Evolutionary conservation across 1,140 invertebrate species (phyloP), one percentile per base, ranked within the genome.

Genomic region (Drosophila subobscura): DNA sequence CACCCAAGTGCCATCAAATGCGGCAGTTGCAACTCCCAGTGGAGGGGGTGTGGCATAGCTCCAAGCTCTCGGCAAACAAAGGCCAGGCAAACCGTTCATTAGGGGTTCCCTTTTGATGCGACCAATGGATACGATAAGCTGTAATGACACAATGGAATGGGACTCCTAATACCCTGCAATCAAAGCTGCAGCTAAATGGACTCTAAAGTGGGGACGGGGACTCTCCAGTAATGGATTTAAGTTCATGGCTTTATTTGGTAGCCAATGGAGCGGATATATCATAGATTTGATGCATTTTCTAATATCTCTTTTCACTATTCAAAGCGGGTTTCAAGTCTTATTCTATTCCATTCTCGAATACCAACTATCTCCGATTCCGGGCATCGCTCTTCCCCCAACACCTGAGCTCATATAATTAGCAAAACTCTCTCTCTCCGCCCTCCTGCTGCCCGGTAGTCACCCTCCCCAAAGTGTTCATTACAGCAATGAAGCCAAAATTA

Each of bases 401-500:
- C 29, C 59, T 58, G 25, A 23, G 16, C 12, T 20, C 23, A 7
- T 55, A 33, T 67, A 29, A 67, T 46, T 67, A 66, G 27, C 64
- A 16, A 23, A 37, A 25, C 29, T n/a, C 33, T 16, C 46, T 16
- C 23, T 37, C n/a, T 14, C 6, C 5, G 33, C 4, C 10, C 33
- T 20, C 22, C 4, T 5, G 5, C 16, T 8, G 3, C 12, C 10
- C 10, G 10, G 33, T 10, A 37, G 33, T 12, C 33, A 4, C 40
- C n/a, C 40, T 59, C 47, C 57, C 70, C 44, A 49, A 77, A 74
- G 68, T 77, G 73, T 85, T 77, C 73, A 85, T 86, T 81, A 66
- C 45, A 41, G 65, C 81, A 88, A 85, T 85, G 60, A 88, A 71
- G 83, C 61, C 50, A 29, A 86, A 77, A 86, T 86, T 89, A 89